Conservation (phyloP, 2,888 invertebrate species). For the Flabesymbios commensalis region DNA sequence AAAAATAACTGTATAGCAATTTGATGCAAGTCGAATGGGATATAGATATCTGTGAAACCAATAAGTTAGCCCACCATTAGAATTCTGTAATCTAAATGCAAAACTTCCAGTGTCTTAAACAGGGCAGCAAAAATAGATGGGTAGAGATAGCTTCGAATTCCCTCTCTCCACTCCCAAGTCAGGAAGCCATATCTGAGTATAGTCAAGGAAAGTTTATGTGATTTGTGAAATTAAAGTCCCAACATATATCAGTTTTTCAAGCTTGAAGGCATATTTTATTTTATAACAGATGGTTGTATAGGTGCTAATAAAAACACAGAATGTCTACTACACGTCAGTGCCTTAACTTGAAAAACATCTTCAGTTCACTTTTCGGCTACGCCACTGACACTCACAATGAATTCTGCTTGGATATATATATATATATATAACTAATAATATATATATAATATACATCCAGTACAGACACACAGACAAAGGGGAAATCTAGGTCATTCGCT, state of each 20-base stretch:
- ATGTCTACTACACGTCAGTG: no score
- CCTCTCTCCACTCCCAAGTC: conserved; percentile 94
- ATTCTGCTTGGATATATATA: not conserved
- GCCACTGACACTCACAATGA: no score
- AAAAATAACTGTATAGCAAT: no score
- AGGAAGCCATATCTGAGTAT: conserved; percentile 75
- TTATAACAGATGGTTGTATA: no score
- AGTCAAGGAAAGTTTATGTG: not conserved
- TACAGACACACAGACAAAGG: not conserved
- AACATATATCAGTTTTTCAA: no score
- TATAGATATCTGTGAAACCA: no score
- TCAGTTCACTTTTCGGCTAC: not conserved
- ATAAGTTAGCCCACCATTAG: conserved; percentile 53
- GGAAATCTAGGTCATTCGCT: not conserved
- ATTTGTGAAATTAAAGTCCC: no score
- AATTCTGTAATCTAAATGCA: conserved; percentile 72
- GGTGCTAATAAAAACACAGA: no score
- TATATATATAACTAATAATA: no score
- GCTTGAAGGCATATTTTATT: no score
- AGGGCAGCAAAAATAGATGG: conserved; percentile 79
- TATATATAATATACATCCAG: no score
- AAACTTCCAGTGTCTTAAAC: conserved; percentile 72
- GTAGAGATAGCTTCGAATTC: conserved; percentile 85
- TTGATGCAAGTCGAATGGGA: no score
- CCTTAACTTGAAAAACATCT: not conserved